Evolutionary conservation across 2,797 vertebrate species (phyloP), one percentile per base, ranked within the genome.

Genomic region (Muscicapa comitata): DNA sequence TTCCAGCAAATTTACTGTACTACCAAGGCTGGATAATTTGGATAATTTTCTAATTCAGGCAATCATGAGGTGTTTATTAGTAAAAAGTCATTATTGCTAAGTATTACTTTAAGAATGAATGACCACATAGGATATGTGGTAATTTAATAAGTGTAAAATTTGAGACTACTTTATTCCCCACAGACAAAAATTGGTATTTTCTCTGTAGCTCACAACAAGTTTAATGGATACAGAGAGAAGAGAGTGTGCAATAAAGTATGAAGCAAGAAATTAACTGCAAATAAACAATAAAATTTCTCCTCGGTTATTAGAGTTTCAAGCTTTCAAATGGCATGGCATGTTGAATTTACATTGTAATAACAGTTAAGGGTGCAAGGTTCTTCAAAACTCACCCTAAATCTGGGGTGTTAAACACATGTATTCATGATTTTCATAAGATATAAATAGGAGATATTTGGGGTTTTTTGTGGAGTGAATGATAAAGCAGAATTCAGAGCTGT

Each of bases 81-180:
- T 71, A 75, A 85, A 79, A 86, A 97, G 74, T 93, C 73, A 93
- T 97, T 96, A 97, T 83, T 96, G 84, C 78, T 92, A 85, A 80
- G 84, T 91, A 75, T 79, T 94, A 54, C 54, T 95, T 93, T 89
- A 95, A 94, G 65, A 97, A 93, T 94, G 87, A 97, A 95, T 97
- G 93, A 91, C 84, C 91, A 88, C 87, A 68, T 21, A 92, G 77
- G 40, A 78, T 74, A 95, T 61, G 38, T 95, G 94, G 57, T 87
- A 95, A 95, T 96, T 83, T 88, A 95, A 94, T 91, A 96, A 95
- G 86, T 86, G 68, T 86, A 91, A 94, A 96, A 96, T 92, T 96
- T 94, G 61, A 79, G 53, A n/a, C 89, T 89, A 53, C 45, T 40
- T 87, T 96, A 93, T 95, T 96, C 84, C 78, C 57, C 23, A 80